Percentiles rank a stretch among this genome's conserved stretches.
Conservation (phyloP, 2,113 vertebrate species). For the Antechinus flavipes region DNA sequence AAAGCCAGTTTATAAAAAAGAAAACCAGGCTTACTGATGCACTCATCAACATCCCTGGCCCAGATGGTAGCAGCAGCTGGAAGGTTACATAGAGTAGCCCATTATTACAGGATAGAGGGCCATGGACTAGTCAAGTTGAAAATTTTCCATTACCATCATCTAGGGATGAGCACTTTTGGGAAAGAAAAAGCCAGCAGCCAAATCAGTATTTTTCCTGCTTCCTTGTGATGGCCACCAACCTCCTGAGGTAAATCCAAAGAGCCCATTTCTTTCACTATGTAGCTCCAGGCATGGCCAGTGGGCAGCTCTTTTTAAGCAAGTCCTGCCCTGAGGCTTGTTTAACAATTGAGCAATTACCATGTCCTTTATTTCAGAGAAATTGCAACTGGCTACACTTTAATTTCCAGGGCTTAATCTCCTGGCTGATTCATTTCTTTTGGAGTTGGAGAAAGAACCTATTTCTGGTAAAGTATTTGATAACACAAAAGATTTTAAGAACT, state of each 20-base stretch:
- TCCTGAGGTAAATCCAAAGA: not conserved
- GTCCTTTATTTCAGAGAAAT: constrained; percentile 49
- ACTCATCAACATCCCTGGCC: not conserved
- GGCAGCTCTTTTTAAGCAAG: constrained; percentile 53
- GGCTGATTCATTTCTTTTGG: constrained; percentile 33
- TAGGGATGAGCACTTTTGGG: not conserved
- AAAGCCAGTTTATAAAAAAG: constrained; percentile 14
- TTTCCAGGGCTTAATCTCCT: constrained; percentile 15
- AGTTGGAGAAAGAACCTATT: not conserved
- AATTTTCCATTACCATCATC: not conserved
- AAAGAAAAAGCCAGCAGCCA: not conserved
- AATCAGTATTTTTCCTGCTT: not conserved
- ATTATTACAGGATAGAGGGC: not conserved
- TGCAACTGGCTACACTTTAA: not conserved
- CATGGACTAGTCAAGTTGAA: not conserved
- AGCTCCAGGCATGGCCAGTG: constrained; percentile 55
- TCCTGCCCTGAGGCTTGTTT: constrained; percentile 51
- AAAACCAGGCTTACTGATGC: not conserved
- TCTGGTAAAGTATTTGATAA: constrained; percentile 4
- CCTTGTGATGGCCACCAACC: not conserved
- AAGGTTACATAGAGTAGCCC: not conserved
- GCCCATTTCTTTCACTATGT: constrained; percentile 20
- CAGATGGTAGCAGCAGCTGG: not conserved
- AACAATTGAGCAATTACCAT: constrained; percentile 52
- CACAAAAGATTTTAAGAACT: not conserved